Evolutionary conservation across 1,140 invertebrate genomes (phyloP).

Genomic region (Pogonognathellus flavescens): DNA sequence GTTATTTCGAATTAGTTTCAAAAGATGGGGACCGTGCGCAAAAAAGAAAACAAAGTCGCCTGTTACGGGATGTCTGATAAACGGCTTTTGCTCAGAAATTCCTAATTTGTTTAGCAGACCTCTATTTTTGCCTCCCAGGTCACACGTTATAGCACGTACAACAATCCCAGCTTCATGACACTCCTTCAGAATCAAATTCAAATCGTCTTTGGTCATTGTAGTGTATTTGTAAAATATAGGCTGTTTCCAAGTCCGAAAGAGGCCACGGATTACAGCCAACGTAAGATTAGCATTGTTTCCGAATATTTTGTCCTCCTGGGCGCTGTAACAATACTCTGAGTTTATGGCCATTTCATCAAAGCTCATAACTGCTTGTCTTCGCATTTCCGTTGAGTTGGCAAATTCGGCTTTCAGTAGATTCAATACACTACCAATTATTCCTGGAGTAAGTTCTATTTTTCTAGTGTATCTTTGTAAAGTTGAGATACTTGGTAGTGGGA

Average conservation of each 20-base stretch:
- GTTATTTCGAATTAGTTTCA: background rate
- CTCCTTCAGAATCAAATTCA: background rate
- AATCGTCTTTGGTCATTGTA: background rate
- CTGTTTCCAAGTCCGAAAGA: background rate
- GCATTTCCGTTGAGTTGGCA: background rate
- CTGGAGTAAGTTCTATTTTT: background rate
- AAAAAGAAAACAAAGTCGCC: background rate
- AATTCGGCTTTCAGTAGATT: background rate
- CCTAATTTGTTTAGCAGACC: background rate
- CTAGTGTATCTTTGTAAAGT: background rate
- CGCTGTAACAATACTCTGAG: background rate
- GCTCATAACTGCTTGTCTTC: background rate
- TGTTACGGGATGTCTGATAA: background rate
- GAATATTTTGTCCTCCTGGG: background rate
- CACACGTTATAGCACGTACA: background rate
- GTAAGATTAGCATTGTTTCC: background rate
- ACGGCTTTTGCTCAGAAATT: background rate
- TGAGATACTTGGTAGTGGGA: background rate
- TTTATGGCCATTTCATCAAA: background rate
- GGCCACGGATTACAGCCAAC: background rate
- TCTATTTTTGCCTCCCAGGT: background rate
- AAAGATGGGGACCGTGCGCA: background rate
- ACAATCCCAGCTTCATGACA: background rate
- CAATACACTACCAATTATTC: background rate
- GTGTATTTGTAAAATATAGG: background rate